Conservation (phyloP, 1,140 invertebrate species). For the Thalassaphorura encarpata region DNA sequence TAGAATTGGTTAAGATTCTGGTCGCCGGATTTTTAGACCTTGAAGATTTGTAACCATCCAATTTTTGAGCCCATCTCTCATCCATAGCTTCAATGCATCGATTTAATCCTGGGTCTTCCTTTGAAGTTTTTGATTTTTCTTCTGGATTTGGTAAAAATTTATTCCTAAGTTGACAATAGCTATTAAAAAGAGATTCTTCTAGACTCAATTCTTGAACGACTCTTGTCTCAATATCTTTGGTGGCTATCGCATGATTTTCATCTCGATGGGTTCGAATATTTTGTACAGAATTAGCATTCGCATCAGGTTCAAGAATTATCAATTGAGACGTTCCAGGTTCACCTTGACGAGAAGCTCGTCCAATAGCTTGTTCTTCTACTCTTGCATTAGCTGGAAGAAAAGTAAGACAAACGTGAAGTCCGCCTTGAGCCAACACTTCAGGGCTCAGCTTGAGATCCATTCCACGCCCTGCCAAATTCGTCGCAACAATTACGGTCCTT, state of each 20-base stretch:
- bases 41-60: neutral
- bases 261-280: neutral
- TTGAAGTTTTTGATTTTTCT: neutral
- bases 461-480: slow-evolving; percentile 32
- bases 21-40: neutral
- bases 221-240: neutral
- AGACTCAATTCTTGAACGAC: neutral
- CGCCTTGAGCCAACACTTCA: neutral
- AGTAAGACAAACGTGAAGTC: slow-evolving; percentile 2
- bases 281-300: neutral
- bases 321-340: slow-evolving; percentile 6
- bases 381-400: slow-evolving; percentile 1
- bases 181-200: neutral
- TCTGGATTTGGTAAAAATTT: neutral
- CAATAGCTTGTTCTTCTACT: slow-evolving; percentile 9
- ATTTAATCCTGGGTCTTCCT: neutral
- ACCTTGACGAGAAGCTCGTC: neutral
- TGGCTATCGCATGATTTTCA: neutral
- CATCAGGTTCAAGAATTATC: neutral
- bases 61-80: neutral
- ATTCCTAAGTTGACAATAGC: neutral
- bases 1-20: neutral
- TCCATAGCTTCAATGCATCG: neutral
- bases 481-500: slow-evolving; percentile 27
- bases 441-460: slow-evolving; percentile 25